phyloP scores from a whole-genome alignment of 2,113 vertebrate species.

The Galemys pyrenaicus region DNA sequence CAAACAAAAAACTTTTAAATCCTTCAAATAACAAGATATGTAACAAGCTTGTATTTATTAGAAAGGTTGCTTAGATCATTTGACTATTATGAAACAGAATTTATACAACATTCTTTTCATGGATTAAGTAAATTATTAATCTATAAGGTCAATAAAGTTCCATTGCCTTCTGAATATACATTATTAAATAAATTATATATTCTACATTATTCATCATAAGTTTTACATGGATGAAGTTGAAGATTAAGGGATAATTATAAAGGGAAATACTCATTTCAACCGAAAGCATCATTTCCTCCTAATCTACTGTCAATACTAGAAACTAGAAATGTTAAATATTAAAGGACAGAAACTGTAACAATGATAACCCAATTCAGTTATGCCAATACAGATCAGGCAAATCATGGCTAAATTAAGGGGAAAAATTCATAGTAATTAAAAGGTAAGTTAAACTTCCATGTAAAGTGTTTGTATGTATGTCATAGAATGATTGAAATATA shows the following conservation, averaged over 20 bases:
- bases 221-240: background rate
- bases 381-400: background rate
- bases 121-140: background rate
- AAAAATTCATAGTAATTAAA: background rate
- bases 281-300: background rate
- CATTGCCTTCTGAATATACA: background rate
- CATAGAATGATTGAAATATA: background rate
- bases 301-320: background rate
- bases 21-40: background rate
- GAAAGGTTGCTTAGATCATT: slow-evolving; percentile 21
- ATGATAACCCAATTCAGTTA: background rate
- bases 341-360: background rate
- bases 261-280: background rate
- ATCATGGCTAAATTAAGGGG: background rate
- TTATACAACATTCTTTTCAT: background rate
- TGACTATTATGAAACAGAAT: background rate
- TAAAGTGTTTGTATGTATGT: background rate
- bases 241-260: background rate
- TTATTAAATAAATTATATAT: background rate
- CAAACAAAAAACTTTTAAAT: slow-evolving; percentile 62
- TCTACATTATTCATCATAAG: background rate
- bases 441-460: background rate
- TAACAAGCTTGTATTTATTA: background rate
- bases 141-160: background rate
- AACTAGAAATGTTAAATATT: background rate